Base-by-base conservation (phyloP, 2,113 vertebrate genomes). In the Abramis brama region DNA sequence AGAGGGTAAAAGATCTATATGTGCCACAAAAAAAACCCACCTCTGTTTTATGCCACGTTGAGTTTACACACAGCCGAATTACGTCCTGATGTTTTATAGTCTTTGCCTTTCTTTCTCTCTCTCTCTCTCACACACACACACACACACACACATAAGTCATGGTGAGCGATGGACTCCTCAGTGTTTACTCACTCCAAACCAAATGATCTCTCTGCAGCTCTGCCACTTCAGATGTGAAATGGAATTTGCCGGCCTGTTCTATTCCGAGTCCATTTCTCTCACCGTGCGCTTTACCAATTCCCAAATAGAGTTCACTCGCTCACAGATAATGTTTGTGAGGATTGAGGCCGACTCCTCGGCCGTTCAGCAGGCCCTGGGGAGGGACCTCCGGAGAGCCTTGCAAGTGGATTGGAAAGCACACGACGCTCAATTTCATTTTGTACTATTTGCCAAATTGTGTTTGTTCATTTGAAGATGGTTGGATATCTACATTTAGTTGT, bases 171-270 rank as follows among this genome's bases (percentile, higher is more conserved):
- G 96, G 96, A 96, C 94, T 95, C 95, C 92, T 94, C 92, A 95
- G 93, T 98, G 96, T 98, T 98, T 98, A 97, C 97, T 93, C 95
- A 97, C 95, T 96, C 95, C 96, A 95, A 97, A 96, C 97, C 96
- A 98, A 98, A 98, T 97, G 97, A 96, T 98, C 96, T 98, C 96
- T 97, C 96, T 95, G 96, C 95, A 96, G 96, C 94, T 96, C 97
- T 87, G 97, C 97, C 97, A 98, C 98, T 97, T 98, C 97, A 97
- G 97, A 97, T 96, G 97, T 95, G 96, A 98, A 97, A 98, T 98
- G 95, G 96, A 97, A 98, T 98, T 98, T 96, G 95, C 95, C 91
- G 91, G 93, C 94, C 95, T 95, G 93, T 95, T 96, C 96, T 94
- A 96, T 96, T 96, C 95, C 90, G 89, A 95, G 92, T 95, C 96